Conservation (phyloP, 92 coral and sea anemone species). For the Zoanthus solanderi region DNA sequence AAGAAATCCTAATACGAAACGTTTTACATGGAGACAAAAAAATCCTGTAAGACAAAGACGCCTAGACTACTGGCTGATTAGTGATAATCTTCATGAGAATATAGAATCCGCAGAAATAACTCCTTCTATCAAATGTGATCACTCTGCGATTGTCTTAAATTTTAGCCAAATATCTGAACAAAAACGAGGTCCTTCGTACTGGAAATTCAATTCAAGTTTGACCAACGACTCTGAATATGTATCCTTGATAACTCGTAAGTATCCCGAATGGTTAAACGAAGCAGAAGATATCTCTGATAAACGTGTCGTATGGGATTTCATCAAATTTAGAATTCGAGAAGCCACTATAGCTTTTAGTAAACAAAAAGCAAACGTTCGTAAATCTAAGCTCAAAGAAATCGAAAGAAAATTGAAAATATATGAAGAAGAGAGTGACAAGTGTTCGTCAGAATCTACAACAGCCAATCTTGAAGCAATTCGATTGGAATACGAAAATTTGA, state of each 20-base stretch:
- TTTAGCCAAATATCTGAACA: conserved; percentile 4
- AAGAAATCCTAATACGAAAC: conserved; percentile 33
- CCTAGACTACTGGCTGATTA: conserved; percentile 35
- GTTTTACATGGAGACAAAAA: conserved; percentile 53
- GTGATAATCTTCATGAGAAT: not conserved
- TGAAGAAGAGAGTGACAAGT: conserved; percentile 1
- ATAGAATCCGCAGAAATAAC: conserved; percentile 34
- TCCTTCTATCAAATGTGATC: conserved; percentile 27
- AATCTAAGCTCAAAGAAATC: not conserved
- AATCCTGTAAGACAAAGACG: conserved; percentile 27
- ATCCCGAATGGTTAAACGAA: conserved; percentile 23
- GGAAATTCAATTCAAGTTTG: conserved; percentile 39
- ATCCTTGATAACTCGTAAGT: conserved; percentile 17
- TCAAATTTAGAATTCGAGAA: conserved; percentile 46
- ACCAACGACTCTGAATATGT: conserved; percentile 1
- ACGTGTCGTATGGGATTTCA: conserved; percentile 46
- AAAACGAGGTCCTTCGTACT: conserved; percentile 15
- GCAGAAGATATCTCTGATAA: conserved; percentile 14
- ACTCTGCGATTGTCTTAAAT: conserved; percentile 8
- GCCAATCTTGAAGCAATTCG: not conserved
- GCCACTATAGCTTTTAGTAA: conserved; percentile 50
- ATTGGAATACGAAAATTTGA: not conserved
- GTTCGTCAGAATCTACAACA: not conserved
- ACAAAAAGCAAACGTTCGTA: conserved; percentile 39
- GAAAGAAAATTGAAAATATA: conserved; percentile 7